phyloP scores from a whole-genome alignment of 2,113 vertebrate species.

The Girardinichthys multiradiatus region DNA sequence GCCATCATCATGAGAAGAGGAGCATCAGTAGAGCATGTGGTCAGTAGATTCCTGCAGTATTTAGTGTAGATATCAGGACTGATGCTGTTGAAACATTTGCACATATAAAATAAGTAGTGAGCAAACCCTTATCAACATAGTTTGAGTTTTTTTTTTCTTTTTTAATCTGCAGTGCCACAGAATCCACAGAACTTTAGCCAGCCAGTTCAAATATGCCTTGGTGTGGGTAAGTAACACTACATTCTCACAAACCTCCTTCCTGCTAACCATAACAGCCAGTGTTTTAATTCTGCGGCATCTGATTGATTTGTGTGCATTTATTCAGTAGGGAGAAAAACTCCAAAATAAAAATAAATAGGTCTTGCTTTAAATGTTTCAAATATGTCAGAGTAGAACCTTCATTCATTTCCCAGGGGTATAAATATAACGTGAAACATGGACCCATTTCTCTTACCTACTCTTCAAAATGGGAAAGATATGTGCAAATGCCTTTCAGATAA shows the following conservation, averaged over 20 bases:
- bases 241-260: conserved; percentile 11
- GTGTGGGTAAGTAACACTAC: conserved; percentile 91
- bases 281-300: neutral
- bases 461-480: too few species aligned
- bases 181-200: conserved; percentile 93
- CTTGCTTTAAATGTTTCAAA: too few species aligned
- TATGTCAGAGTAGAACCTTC: too few species aligned
- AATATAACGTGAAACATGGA: too few species aligned
- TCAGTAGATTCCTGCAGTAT: conserved; percentile 71
- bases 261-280: neutral
- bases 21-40: conserved; percentile 95
- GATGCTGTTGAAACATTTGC: neutral
- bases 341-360: too few species aligned
- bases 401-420: too few species aligned
- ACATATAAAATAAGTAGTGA: neutral
- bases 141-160: neutral
- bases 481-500: too few species aligned
- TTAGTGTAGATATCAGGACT: too few species aligned
- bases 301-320: too few species aligned
- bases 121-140: neutral
- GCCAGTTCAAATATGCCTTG: conserved; percentile 97
- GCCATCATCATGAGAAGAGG: conserved; percentile 96
- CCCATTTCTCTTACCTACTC: too few species aligned
- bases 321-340: too few species aligned
- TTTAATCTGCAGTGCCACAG: conserved; percentile 87